Conservation (phyloP, 2,888 invertebrate species). For the Athalia circularis region DNA sequence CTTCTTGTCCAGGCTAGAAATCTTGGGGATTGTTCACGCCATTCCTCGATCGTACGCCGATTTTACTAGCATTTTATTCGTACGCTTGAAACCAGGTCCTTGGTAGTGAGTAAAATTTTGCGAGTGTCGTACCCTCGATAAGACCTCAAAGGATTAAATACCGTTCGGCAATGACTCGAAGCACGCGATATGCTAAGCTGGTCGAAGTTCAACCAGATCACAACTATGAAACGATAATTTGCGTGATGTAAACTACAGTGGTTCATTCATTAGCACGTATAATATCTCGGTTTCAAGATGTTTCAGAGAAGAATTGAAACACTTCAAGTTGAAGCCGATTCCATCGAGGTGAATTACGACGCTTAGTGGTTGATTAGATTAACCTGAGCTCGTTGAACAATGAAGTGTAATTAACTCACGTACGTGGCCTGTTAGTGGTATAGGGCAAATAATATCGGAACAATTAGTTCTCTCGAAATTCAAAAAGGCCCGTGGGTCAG, state of each 20-base stretch:
- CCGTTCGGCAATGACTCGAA: neutral
- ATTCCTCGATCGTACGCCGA: neutral
- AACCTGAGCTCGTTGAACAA: constrained; percentile 44
- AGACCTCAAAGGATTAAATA: constrained; percentile 11
- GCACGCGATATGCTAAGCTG: constrained; percentile 18
- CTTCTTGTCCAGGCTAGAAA: constrained; percentile 19
- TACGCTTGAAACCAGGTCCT: no score
- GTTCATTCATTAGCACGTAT: neutral
- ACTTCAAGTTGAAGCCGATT: constrained; percentile 18
- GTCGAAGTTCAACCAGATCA: neutral
- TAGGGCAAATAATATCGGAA: constrained; percentile 38
- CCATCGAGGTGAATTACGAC: constrained; percentile 33
- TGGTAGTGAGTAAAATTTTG: neutral
- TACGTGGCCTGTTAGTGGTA: constrained; percentile 31
- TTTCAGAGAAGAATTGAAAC: neutral
- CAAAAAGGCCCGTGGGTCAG: constrained; percentile 44
- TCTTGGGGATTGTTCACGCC: constrained; percentile 20
- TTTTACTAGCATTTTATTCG: neutral
- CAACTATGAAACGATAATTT: neutral
- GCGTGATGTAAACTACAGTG: neutral
- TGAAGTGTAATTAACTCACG: constrained; percentile 43
- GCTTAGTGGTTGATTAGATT: constrained; percentile 35
- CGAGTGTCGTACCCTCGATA: constrained; percentile 3
- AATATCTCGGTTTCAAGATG: neutral
- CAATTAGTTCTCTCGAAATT: constrained; percentile 35